Base-by-base conservation (phyloP, 2,797 vertebrate genomes). In the Danio choprae region DNA sequence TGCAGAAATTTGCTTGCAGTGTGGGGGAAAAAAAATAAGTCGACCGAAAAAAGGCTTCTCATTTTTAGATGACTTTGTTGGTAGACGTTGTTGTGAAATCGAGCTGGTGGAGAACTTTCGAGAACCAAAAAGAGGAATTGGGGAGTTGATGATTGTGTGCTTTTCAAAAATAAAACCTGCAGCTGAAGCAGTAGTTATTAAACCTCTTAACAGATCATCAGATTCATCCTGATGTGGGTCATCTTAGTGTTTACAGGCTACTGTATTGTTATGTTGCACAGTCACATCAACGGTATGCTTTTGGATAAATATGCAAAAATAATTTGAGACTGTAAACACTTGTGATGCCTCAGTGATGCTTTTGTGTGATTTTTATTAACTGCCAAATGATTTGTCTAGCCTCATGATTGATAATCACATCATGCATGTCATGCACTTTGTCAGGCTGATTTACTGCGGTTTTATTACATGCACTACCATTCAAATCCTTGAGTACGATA, bases 81-180 rank as follows among this genome's bases (percentile, higher is more conserved):
- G 16, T 12, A 70, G 56, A 78, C 36, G 0, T 41, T 36, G 36
- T 79, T 71, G 77, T 40, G 38, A 59, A 69, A 68, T 58, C 5
- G n/a, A 43, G 46, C 40, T 48, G 15, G 6, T 77, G 15, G 3
- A 48, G 7, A 43, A 56, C 50, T 51, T 70, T 58, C 29, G 36
- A 70, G 77, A 79, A 79, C 18, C 64, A 44, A 64, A 80, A 79
- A 64, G 69, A 53, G 77, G 68, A 79, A 71, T 40, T 18, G 63
- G 44, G 46, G 63, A 77, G 13, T 69, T 40, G 75, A 59, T 20
- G 48, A 73, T 64, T 62, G 18, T 51, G 44, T 40, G 53, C 29
- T 59, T 62, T 79, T 20, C 20, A 36, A 46, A 80, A 46, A 58
- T 72, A 48, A 36, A 76, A n/a, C 18, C 41, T 58, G 41, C 72